Evolutionary conservation across 2,888 invertebrate species (phyloP), one percentile per base, ranked within the genome.

Genomic region (Cybosia mesomella): DNA sequence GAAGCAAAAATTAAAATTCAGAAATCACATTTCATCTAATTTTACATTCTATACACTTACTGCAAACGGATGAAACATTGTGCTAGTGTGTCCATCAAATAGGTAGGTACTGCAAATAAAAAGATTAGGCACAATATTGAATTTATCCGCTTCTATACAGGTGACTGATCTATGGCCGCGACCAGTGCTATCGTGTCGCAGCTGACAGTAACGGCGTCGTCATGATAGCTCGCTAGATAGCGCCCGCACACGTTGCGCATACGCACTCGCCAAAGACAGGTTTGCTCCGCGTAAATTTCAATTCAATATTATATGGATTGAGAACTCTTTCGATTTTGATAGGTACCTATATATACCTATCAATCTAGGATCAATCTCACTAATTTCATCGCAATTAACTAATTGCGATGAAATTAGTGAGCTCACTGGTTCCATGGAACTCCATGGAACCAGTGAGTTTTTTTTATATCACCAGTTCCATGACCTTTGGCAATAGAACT

Each of bases 191-290:
- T 70, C 69, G 59, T 64, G 59, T 70, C 63, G 66, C 66, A 66
- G 66, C 83, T 83, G 91, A 92, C 92, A 91, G 90, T 92, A 86
- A 93, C 90, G 89, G 89, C 92, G 87, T 88, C 86, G 84, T 86
- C 86, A 86, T 83, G 91, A 91, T 91, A 92, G 85, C 83, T 83
- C 70, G 78, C 83, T 80, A 86, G 91, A 90, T 90, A 90, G 43
- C 75, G 91, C 73, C 92, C 94, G 89, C 94, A 94, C 93, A 93
- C 92, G 92, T 87, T 79, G 91, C 79, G 70, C 68, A 65, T 70
- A 76, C 77, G 75, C 74, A 75, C 68, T 69, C 66, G 70, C 67
- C 70, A 74, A 74, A 55, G 72, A 79, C 77, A 76, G 79, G 84
- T 78, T 72, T 72, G 74, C 81, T 64, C 64, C 22, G 21, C 32